Conservation (phyloP, 2,797 vertebrate genomes). For the Enteromius viviparus region DNA sequence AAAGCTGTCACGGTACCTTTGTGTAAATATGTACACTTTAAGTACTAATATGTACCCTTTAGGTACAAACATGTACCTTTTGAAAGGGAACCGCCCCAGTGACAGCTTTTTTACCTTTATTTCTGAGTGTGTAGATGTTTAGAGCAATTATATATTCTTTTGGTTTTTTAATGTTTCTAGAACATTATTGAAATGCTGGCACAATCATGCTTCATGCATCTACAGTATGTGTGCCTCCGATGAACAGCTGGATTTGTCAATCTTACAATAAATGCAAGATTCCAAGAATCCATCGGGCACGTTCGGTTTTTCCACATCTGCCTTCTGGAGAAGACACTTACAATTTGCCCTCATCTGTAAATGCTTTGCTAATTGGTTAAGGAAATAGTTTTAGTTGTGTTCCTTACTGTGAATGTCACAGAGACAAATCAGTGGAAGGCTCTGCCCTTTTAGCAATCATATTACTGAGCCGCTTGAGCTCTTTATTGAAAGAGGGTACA, state of each 20-base stretch:
- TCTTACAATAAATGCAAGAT: background rate
- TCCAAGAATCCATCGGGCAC: constrained; percentile 11
- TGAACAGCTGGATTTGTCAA: constrained; percentile 2
- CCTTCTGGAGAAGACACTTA: constrained; percentile 28
- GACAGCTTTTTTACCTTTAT: too few relatives aligned
- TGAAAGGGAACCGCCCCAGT: too few relatives aligned
- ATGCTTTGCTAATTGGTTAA: constrained; percentile 20
- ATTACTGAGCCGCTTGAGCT: constrained; percentile 12
- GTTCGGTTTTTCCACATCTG: constrained; percentile 15
- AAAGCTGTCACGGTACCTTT: too few relatives aligned
- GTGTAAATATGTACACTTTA: too few relatives aligned
- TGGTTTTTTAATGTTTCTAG: background rate
- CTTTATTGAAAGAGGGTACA: constrained; percentile 21
- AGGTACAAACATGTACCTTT: too few relatives aligned
- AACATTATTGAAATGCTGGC: background rate
- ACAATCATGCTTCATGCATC: background rate
- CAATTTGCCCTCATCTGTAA: constrained; percentile 26
- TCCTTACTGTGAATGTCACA: constrained; percentile 24
- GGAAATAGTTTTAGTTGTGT: constrained; percentile 40
- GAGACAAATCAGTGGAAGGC: constrained; percentile 23
- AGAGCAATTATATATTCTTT: background rate
- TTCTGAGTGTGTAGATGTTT: background rate
- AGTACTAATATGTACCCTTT: too few relatives aligned
- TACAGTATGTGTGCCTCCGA: background rate
- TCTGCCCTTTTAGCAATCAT: constrained; percentile 39